Evolutionary conservation across 2,888 invertebrate species (phyloP), one percentile per base, ranked within the genome.

Genomic region (Eudemis profundana): DNA sequence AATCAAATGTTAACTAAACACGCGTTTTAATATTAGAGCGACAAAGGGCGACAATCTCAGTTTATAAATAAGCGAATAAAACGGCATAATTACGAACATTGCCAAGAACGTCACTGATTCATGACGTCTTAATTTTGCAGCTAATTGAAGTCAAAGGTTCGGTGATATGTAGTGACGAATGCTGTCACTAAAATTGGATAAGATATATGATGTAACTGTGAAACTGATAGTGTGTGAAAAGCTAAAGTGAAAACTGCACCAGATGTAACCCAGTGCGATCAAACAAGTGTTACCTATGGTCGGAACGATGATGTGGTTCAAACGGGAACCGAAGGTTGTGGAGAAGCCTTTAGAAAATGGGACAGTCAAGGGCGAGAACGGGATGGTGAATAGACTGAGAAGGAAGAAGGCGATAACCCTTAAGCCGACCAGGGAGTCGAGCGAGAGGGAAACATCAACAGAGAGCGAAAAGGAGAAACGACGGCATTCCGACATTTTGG

Each of bases 301-400:
- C 72, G 79, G 81, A 78, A 82, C 78, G 62, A 91, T 89, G 90
- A 91, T 91, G 92, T 91, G 91, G 91, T 91, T 91, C 69, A 92
- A 89, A 74, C 78, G 90, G 74, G 91, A 91, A 69, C 84, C 90
- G 68, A 91, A 90, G 75, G 75, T 82, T 68, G 77, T 83, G 38
- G 89, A 89, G 47, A 89, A 89, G 62, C 72, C 77, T 56, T 79
- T 74, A 19, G 89, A 90, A 56, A 87, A 88, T 72, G 90, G 89
- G 8, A 78, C 86, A 2, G 86, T 83, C 5, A 81, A 85, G 54
- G 80, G 75, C 17, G 89, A 90, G 61, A 87, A 88, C 73, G 90
- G 89, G 7, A 78, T 86, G 3, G 87, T 83, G 8, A 81, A 85
- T 8, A 90, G 87, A 67, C 68, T 91, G 67, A 83, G 88, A 68